Conservation (phyloP, 2,113 vertebrate species). For the Hypomesus transpacificus region DNA sequence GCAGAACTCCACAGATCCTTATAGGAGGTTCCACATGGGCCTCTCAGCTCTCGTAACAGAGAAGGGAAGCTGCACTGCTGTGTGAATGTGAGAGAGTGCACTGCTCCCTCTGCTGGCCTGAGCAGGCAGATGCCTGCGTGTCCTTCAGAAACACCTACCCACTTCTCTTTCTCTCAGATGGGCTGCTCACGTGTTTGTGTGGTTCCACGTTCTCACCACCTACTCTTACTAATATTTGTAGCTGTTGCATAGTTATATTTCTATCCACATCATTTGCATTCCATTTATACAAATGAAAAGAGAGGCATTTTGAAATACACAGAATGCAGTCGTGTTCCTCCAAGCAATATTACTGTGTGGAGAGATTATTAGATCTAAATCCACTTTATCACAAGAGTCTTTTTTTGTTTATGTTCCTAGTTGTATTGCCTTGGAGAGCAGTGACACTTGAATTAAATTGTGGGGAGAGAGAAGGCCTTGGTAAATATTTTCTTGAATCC, state of each 20-base stretch:
- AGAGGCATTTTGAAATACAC: too few relatives aligned
- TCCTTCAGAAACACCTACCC: background rate
- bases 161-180: background rate
- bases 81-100: conserved; percentile 38
- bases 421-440: conserved; percentile 37
- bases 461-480: conserved; percentile 8
- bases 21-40: background rate
- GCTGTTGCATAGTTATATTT: too few relatives aligned
- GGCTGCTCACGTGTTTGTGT: background rate
- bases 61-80: background rate
- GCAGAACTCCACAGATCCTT: background rate
- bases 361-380: conserved; percentile 35
- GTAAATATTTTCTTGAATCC: conserved; percentile 62
- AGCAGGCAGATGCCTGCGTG: conserved; percentile 18
- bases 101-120: conserved; percentile 62
- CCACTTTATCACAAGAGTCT: conserved; percentile 36
- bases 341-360: conserved; percentile 29
- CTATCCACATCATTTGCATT: too few relatives aligned
- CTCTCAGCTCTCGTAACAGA: background rate
- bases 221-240: too few relatives aligned
- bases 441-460: conserved; percentile 20
- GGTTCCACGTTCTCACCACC: background rate
- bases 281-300: too few relatives aligned
- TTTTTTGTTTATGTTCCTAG: conserved; percentile 27
- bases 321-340: background rate